A percentile compares a stretch with the other conserved stretches of the same genome.
phyloP scores from a whole-genome alignment of 2,888 invertebrate species.

The Leptinotarsa peninsularis region DNA sequence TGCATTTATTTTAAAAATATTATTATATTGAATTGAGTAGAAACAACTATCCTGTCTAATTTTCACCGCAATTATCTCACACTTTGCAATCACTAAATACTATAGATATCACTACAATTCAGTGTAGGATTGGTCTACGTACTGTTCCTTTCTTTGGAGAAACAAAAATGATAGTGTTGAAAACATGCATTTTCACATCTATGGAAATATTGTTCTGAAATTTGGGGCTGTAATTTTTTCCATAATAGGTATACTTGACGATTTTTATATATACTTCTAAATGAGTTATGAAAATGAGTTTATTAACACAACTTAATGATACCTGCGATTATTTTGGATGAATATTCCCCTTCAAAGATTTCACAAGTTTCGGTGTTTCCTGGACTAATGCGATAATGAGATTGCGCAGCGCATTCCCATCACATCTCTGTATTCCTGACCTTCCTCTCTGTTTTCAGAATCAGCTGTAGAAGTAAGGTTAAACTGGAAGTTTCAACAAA shows the following conservation, averaged over 20 bases:
- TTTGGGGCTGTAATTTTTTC: too few relatives aligned
- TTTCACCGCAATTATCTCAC: too few relatives aligned
- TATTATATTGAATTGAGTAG: too few relatives aligned
- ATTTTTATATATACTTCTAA: background rate
- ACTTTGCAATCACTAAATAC: too few relatives aligned
- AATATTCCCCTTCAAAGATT: background rate
- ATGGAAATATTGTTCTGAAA: too few relatives aligned
- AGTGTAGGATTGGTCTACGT: too few relatives aligned
- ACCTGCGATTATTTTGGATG: background rate
- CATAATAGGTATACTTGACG: background rate
- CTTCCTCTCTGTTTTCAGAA: background rate
- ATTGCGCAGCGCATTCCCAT: background rate
- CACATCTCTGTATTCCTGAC: slow-evolving; percentile 2
- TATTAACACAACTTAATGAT: background rate
- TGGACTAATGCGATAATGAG: background rate
- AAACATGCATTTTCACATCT: too few relatives aligned
- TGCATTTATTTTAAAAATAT: too few relatives aligned
- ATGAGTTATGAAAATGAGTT: background rate
- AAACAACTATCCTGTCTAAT: too few relatives aligned
- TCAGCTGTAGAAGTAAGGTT: slow-evolving; percentile 11
- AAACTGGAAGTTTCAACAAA: background rate
- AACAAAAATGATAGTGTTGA: too few relatives aligned
- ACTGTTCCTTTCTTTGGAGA: too few relatives aligned
- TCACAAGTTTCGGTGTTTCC: background rate
- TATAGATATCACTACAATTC: too few relatives aligned